Evolutionary conservation across 2,888 invertebrate genomes (phyloP), one percentile per base, ranked within the genome.

Genomic region (Dinocampus coccinellae): DNA sequence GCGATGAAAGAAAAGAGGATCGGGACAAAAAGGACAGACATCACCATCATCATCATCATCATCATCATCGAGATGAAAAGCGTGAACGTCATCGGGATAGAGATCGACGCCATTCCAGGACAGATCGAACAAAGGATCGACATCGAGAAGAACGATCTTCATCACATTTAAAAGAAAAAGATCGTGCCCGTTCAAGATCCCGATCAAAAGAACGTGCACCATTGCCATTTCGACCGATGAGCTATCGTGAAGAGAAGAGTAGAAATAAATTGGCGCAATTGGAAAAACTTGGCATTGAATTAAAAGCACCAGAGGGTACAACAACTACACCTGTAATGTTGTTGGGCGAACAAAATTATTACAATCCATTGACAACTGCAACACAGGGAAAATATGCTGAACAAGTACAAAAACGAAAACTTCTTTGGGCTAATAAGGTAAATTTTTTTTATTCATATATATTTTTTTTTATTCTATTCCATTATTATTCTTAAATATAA

Each of bases 401-500:
- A 55, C 85, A 91, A 88, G 90, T 97, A 75, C 95, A 97, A 84
- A 97, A 97, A 86, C 91, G 97, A 65, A 97, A 97, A 88, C 89
- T 97, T 65, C 89, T 98, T 22, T 98, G 98, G 97, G 92, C 94
- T 2, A 93, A 93, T 81, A 95, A 95, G 88, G 92, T 89, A 77
- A 80, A 69, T 7, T 29, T 62, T 53, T 16, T 64, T 63, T 53
- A 20, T 20, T 39, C 33, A 22, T 52, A 24, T 26, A 33, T 53
- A 52, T 20, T 68, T 63, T 71, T 20, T 57, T 64, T 65, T 16
- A 26, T 47, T 13, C 7, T 72, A 29, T 63, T 69, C 36, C 9
- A 26, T 62, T 29, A 55, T 24, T 33, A 34, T 42, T 60, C n/a
- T 9, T 20, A 34, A 53, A 36, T 34, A 26, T 55, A 24, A 3